These are phyloP conservation scores for Melitaea cinxia DNA, from an alignment of 1,140 invertebrate genomes.

Conservation along the genomic window DNA sequence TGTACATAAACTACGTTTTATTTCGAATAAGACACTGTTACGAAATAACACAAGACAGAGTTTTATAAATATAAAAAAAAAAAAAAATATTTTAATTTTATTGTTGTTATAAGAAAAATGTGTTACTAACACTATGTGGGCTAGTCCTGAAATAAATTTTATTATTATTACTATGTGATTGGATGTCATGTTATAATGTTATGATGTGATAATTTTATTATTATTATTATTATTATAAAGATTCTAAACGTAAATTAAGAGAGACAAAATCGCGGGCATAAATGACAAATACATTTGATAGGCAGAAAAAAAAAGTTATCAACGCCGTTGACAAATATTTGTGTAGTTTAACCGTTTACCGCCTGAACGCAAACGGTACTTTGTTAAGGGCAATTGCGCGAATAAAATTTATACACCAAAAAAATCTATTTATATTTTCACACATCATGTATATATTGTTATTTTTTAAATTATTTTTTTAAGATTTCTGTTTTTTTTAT, in stretches of 20 bases:
- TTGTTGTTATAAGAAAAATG: too few relatives aligned
- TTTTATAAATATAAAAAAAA: too few relatives aligned
- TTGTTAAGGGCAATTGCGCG: constrained; percentile 4
- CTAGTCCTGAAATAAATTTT: too few relatives aligned
- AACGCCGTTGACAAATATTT: background rate
- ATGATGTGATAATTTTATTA: too few relatives aligned
- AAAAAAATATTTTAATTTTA: too few relatives aligned
- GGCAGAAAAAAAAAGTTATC: background rate
- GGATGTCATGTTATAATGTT: too few relatives aligned
- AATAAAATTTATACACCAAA: constrained; percentile 2
- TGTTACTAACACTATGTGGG: too few relatives aligned
- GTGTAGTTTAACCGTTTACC: background rate
- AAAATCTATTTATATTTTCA: constrained; percentile 1
- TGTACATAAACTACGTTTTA: too few relatives aligned
- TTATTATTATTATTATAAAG: background rate
- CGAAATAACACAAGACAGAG: too few relatives aligned
- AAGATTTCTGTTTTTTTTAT: background rate
- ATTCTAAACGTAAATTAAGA: background rate
- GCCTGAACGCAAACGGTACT: constrained; percentile 7
- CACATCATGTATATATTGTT: background rate
- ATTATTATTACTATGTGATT: too few relatives aligned
- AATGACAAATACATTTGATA: background rate
- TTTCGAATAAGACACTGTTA: too few relatives aligned
- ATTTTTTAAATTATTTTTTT: background rate
- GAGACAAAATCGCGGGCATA: background rate